Evolutionary conservation across 2,797 vertebrate genomes (phyloP), one percentile per base, ranked within the genome.

Genomic region (Pygocentrus nattereri): DNA sequence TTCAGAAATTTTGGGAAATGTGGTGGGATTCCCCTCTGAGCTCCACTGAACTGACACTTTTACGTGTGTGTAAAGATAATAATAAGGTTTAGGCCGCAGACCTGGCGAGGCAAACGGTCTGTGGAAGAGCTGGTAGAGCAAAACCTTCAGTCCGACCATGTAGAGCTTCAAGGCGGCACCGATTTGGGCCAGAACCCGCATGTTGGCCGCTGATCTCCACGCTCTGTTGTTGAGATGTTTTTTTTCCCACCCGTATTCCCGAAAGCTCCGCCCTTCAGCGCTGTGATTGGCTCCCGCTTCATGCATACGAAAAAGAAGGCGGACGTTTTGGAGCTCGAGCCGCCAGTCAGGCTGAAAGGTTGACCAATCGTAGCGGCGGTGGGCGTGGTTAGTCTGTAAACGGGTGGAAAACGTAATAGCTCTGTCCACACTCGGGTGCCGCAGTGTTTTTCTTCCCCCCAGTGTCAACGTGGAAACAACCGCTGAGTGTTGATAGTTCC

Each of bases 51-150:
- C 1, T 5, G 10, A 10, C 8, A 44, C 41, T 10, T 44, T 5
- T 44, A 4, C 1, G 41, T 10, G 19, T 10, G n/a, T 61, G 0
- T 61, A 30, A 61, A 27, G 1, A 6, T 4, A 16, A 1, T 19
- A 34, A 6, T 18, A 19, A 71, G 19, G 68, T 4, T 34, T 34
- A 41, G n/a, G 6, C 49, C 52, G 72, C 91, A 91, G 82, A 94
- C 96, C 96, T 96, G 95, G 90, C 71, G 91, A 64, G 30, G 52
- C 76, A 85, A 91, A 87, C 18, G 89, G 67, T 88, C 84, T 91
- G 82, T 87, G 87, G 78, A 92, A 77, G 79, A 96, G 90, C 89
- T 96, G 96, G 54, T 82, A 74, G 79, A 96, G 21, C 41, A 94
- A 25, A 69, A 94, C 93, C 86, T 84, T 90, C 27, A 94, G 31